Conservation (phyloP, 2,888 invertebrate species). For the Seira ritae region DNA sequence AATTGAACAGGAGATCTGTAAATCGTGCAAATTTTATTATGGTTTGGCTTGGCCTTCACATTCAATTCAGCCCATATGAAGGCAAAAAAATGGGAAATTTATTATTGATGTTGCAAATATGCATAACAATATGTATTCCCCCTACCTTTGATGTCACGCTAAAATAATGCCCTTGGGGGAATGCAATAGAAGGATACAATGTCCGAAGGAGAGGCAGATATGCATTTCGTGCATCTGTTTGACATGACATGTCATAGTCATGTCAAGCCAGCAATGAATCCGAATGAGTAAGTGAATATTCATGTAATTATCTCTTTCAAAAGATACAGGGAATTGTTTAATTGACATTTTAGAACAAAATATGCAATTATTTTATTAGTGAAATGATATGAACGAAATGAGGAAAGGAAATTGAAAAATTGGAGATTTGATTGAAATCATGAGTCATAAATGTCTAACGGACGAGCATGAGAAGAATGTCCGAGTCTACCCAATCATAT, state of each 20-base stretch:
- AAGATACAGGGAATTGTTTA: neutral
- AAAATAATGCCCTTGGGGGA: neutral
- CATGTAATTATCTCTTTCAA: neutral
- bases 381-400: neutral
- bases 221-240: neutral
- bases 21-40: constrained; percentile 5
- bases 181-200: neutral
- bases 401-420: neutral
- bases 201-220: neutral
- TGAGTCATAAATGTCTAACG: neutral
- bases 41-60: neutral
- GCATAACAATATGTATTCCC: neutral
- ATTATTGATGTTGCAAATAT: neutral
- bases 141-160: neutral
- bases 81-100: neutral
- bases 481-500: too few species aligned
- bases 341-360: constrained; percentile 9
- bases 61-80: neutral
- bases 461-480: too few species aligned
- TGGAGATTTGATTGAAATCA: neutral
- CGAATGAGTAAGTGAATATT: neutral
- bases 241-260: neutral
- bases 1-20: neutral
- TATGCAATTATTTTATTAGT: constrained; percentile 11
- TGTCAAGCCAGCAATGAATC: neutral